Evolutionary conservation across 2,888 invertebrate genomes (phyloP).

Genomic region (Isotomurus palustris): DNA sequence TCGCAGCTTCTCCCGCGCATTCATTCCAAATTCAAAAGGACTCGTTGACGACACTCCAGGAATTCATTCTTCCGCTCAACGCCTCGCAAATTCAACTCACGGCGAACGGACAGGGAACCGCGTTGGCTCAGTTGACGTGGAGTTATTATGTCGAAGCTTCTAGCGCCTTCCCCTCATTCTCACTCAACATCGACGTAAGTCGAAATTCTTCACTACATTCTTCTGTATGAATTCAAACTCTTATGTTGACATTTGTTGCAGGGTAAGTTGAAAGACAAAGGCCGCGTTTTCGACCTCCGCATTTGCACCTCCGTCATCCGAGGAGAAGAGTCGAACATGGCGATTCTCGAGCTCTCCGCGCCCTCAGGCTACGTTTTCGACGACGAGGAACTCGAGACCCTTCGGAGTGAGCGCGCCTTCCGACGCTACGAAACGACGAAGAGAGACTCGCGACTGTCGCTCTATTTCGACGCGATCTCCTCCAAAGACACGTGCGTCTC

Average conservation of each 20-base stretch:
- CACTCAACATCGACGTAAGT: constrained; percentile 23
- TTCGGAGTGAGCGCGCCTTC: constrained; percentile 52
- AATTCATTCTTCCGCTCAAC: constrained; percentile 6
- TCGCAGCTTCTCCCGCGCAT: neutral
- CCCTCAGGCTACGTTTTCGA: constrained; percentile 89
- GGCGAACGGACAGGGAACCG: constrained; percentile 23
- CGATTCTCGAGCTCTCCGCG: constrained; percentile 79
- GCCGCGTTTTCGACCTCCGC: constrained; percentile 10
- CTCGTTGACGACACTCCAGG: constrained; percentile 1
- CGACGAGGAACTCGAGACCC: constrained; percentile 49
- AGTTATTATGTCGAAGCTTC: constrained; percentile 28
- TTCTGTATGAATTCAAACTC: neutral
- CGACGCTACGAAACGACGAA: constrained; percentile 66
- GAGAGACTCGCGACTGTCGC: constrained; percentile 60
- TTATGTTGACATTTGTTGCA: constrained; percentile 1
- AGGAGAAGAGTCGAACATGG: constrained; percentile 65
- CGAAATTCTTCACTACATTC: neutral
- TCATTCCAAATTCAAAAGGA: neutral
- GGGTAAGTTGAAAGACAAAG: constrained; percentile 7
- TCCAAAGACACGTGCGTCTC: constrained; percentile 70
- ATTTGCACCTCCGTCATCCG: constrained; percentile 17
- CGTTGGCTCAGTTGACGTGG: constrained; percentile 31
- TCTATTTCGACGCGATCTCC: constrained; percentile 63
- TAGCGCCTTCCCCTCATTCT: constrained; percentile 17
- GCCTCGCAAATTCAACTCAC: constrained; percentile 4